Percentiles rank a stretch among this genome's conserved stretches.
Evolutionary conservation across 2,888 invertebrate species (phyloP).

Genomic region (Leptothorax acervorum): DNA sequence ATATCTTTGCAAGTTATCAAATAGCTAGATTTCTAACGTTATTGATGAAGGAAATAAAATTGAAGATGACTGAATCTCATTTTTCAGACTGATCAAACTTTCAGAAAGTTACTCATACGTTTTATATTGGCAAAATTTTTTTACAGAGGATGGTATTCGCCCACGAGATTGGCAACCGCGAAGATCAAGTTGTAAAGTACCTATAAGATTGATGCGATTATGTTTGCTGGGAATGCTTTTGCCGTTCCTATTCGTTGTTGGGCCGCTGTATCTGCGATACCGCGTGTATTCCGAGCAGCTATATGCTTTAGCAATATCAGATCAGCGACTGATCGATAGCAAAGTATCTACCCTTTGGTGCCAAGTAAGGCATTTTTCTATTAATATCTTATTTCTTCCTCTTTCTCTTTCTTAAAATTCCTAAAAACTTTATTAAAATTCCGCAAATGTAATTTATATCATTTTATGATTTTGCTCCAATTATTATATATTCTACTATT

Average conservation of each 20-base stretch:
- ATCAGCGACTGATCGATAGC: slow-evolving; percentile 91
- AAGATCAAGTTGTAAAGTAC: slow-evolving; percentile 84
- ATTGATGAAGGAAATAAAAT: slow-evolving; percentile 1
- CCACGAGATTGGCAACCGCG: slow-evolving; percentile 79
- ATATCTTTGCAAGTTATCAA: neutral
- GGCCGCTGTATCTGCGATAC: slow-evolving; percentile 91
- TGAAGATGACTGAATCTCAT: neutral
- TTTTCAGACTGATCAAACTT: neutral
- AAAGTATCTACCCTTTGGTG: slow-evolving; percentile 93
- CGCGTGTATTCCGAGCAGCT: slow-evolving; percentile 90
- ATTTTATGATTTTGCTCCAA: neutral
- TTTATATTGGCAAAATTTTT: slow-evolving; percentile 19
- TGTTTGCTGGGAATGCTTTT: slow-evolving; percentile 89
- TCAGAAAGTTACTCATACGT: neutral
- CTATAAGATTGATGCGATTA: slow-evolving; percentile 88
- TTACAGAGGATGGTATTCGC: slow-evolving; percentile 73
- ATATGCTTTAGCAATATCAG: slow-evolving; percentile 91
- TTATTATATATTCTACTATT: neutral
- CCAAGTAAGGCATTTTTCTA: slow-evolving; percentile 87
- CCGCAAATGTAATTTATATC: neutral
- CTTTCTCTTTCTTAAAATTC: neutral
- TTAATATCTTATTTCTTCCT: slow-evolving; percentile 2
- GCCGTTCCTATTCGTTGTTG: slow-evolving; percentile 89
- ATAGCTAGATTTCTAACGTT: neutral
- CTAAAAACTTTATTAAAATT: neutral